phyloP scores from a whole-genome alignment of 2,888 invertebrate species.

The Steinernema hermaphroditum region DNA sequence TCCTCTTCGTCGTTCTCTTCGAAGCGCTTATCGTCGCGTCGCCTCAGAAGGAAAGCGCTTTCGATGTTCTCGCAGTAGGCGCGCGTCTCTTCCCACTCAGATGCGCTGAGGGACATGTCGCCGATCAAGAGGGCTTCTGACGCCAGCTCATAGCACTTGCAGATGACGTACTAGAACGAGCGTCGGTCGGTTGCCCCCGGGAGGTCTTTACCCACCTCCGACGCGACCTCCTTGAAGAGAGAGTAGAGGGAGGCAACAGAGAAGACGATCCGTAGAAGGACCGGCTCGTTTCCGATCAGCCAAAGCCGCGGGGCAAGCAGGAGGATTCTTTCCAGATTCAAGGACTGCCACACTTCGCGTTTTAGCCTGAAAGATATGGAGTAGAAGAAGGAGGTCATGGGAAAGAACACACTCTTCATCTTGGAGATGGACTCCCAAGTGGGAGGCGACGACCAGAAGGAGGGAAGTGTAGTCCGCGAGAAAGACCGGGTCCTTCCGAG shows the following conservation, averaged over 20 bases:
- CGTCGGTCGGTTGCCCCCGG: too few species aligned
- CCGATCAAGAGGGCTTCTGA: not conserved
- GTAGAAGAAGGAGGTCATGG: not conserved
- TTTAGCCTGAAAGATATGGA: not conserved
- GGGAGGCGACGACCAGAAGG: not conserved
- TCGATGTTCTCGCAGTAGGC: slow-evolving; percentile 3
- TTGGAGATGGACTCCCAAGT: not conserved
- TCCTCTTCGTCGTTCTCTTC: slow-evolving; percentile 4
- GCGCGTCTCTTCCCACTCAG: not conserved
- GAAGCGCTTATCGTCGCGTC: not conserved
- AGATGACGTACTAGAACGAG: not conserved
- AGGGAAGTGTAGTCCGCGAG: not conserved
- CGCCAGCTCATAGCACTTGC: slow-evolving; percentile 13
- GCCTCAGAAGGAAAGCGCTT: not conserved
- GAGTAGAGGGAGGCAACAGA: slow-evolving; percentile 2
- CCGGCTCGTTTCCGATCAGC: slow-evolving; percentile 15
- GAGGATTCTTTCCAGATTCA: not conserved
- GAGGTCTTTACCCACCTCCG: slow-evolving; percentile 7
- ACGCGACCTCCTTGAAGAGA: slow-evolving; percentile 1
- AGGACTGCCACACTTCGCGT: not conserved
- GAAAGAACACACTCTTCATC: not conserved
- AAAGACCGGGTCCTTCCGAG: not conserved
- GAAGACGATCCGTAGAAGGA: slow-evolving; percentile 13
- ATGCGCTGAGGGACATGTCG: slow-evolving; percentile 2
- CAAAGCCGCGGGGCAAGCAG: not conserved